Evolutionary conservation across 2,888 invertebrate genomes (phyloP), one percentile per base, ranked within the genome.

Genomic region (Ischnus inquisitorius): DNA sequence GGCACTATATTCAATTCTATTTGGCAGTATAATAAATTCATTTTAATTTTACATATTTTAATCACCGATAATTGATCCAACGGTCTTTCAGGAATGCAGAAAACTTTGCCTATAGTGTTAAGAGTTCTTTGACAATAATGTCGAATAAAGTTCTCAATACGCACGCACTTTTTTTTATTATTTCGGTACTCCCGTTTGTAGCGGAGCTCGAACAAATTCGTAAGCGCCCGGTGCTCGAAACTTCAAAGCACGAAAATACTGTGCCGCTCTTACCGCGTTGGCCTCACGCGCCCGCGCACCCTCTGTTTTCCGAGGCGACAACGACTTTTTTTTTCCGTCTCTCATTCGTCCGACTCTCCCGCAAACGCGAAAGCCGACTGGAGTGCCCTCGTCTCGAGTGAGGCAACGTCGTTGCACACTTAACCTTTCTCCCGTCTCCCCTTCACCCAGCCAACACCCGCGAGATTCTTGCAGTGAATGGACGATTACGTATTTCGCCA

Each of bases 391-490:
- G 64, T 64, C 64, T 75, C 62, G 64, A 75, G 64, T 64, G 46
- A 19, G 48, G 62, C 62, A 74, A 25, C 75, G 48, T 51, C 75
- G 64, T 64, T 64, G 19, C 39, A 48, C 64, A 75, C 75, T 75
- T 19, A 64, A 64, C 22, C 39, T 64, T 0, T 12, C 8, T 46
- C 22, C 22, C 65, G 12, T 14, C 41, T 5, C 2, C 6, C 4
- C 5, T 48, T 41, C 46, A 16, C 16, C 22, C 8, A 10, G 22
- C 6, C 8, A 16, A 10, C 28, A 19, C 25, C 4, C n/a, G 3
- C 25, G 57, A 25, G 6, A 57, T 39, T 2, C n/a, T 62, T 64
- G 48, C 19, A 12, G 48, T 64, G 48, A 64, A 28, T 39, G 34
- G 19, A 19, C 48, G 34, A 64, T 48, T 75, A 64, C 34, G 19